Conservation (phyloP, 2,113 vertebrate species). For the human region DNA sequence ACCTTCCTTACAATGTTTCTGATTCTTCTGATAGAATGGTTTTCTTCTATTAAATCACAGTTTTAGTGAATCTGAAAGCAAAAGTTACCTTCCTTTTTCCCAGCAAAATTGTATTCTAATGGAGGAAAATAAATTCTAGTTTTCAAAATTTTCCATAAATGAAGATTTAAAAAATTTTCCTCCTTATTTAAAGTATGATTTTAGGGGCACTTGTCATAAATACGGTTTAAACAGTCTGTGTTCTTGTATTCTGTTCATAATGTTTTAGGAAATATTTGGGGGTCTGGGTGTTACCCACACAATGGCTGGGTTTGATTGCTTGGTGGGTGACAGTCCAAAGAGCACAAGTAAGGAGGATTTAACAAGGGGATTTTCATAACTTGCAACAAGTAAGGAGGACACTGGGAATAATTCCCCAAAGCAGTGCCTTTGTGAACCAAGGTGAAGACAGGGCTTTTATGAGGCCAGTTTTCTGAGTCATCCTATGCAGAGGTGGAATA, state of each 20-base stretch:
- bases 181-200: not conserved
- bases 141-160: slow-evolving; percentile 4
- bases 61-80: not conserved
- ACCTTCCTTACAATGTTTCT: not conserved
- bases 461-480: no score
- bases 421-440: no score
- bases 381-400: no score
- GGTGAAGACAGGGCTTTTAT: no score
- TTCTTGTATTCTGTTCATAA: not conserved
- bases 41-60: not conserved
- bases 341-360: no score
- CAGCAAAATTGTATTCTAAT: not conserved
- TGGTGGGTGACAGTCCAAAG: no score
- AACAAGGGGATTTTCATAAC: no score
- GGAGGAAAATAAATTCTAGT: not conserved
- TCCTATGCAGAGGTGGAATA: no score
- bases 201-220: not conserved
- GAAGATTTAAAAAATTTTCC: not conserved
- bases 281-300: not conserved
- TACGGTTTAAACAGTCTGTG: not conserved
- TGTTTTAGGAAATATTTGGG: not conserved
- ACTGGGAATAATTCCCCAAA: no score
- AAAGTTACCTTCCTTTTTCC: not conserved
- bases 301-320: no score
- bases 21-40: not conserved